These are phyloP conservation scores for Catocala fraxini DNA, from an alignment of 2,888 invertebrate species.

Conservation along the genomic window DNA sequence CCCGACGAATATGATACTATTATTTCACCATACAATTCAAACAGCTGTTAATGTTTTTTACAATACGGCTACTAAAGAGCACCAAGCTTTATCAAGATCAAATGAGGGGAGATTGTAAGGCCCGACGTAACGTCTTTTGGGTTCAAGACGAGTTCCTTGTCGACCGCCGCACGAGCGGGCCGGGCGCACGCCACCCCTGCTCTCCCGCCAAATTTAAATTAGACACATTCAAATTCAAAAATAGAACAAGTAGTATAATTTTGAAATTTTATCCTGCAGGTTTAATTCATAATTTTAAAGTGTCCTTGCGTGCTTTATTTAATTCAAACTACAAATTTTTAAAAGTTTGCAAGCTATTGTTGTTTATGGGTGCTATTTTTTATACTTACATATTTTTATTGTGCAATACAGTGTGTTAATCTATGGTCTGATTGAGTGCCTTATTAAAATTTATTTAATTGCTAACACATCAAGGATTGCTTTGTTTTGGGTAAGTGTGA, in stretches of 20 bases:
- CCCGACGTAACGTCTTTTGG: constrained; percentile 82
- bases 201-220: constrained; percentile 68
- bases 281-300: neutral
- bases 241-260: constrained; percentile 7
- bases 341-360: constrained; percentile 7
- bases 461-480: constrained; percentile 28
- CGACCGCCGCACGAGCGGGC: constrained; percentile 80
- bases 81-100: constrained; percentile 72
- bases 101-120: constrained; percentile 80
- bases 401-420: constrained; percentile 52
- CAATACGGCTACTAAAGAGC: constrained; percentile 66
- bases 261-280: neutral
- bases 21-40: constrained; percentile 1
- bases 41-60: constrained; percentile 39
- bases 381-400: constrained; percentile 2
- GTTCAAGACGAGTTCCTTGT: constrained; percentile 82
- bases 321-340: neutral
- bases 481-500: constrained; percentile 31
- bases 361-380: constrained; percentile 14
- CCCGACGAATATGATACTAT: neutral
- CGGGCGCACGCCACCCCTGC: constrained; percentile 64
- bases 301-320: constrained; percentile 7
- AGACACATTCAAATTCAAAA: constrained; percentile 33
- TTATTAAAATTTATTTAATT: constrained; percentile 33
- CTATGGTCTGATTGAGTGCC: constrained; percentile 69